Base-by-base conservation (phyloP, 2,797 vertebrate species). In the Melanotaenia trifasciata region DNA sequence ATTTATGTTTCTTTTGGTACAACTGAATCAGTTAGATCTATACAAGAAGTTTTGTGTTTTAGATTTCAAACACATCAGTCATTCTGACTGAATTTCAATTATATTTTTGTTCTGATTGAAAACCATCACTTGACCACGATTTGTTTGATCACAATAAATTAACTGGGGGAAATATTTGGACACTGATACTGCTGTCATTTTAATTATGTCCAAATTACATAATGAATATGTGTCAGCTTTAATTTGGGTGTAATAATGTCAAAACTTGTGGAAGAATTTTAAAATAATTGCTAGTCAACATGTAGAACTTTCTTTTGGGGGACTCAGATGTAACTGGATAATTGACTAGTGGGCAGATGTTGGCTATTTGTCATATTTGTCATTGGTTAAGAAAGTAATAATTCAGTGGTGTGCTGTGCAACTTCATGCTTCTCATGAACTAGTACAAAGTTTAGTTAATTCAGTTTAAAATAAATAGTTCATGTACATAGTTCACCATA, bases 311-410 rank as follows among this genome's bases (percentile, higher is more conserved):
- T 26, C 6, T n/a, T 43, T 40, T 57, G 11, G 14, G 12, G 26
- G n/a, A 3, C n/a, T 68, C 12, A 45, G 26, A 51, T 59, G n/a
- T 50, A 18, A 59, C 28, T 35, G 56, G 57, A 68, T 28, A 33
- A 10, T 16, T 18, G 3, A 24, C 32, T 58, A 22, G 51, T 66
- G 51, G 24, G 30, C 51, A 30, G 24, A 16, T 68, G 57, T 50
- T 14, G 30, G 28, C 32, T 20, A 35, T 26, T 68, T 50, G 43
- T 59, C 32, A 47, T 24, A 14, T 45, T 45, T 57, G 20, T 47
- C 54, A 58, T 56, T 26, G 16, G 54, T 16, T 45, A 58, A 35
- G 33, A 35, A 35, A 35, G 33, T 28, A 28, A 28, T 28, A 28
- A 28, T 28, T 28, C 4, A 28, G 26, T 26, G 26, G 4, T 28